Evolutionary conservation across 2,113 vertebrate genomes (phyloP).

Genomic region (Rhabdornis inornatus): DNA sequence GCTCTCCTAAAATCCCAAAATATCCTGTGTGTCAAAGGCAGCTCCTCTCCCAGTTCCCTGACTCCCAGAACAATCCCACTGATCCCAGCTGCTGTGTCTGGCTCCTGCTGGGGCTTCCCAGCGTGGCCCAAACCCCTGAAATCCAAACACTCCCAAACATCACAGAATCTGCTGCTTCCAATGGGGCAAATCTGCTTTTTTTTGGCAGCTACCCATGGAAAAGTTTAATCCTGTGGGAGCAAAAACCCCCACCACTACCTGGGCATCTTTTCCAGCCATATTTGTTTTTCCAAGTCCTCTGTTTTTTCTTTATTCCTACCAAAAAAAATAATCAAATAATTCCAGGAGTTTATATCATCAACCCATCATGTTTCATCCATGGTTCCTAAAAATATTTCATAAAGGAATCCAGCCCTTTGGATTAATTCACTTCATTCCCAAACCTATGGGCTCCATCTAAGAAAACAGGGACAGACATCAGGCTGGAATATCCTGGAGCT

Average conservation of each 20-base stretch:
- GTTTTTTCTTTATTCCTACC: background rate
- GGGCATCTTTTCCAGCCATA: accelerated
- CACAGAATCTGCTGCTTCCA: background rate
- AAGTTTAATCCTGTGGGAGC: background rate
- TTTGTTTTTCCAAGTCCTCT: background rate
- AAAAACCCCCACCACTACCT: background rate
- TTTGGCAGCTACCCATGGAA: background rate
- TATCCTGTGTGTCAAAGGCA: background rate
- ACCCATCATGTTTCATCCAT: background rate
- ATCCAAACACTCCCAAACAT: background rate
- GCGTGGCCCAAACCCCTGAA: background rate
- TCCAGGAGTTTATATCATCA: background rate
- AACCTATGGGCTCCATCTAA: background rate
- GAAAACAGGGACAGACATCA: background rate
- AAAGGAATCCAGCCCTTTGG: background rate
- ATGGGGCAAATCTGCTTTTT: background rate
- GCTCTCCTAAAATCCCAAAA: background rate
- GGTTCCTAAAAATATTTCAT: background rate
- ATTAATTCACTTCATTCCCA: background rate
- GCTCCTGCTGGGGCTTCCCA: background rate
- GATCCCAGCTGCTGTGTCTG: background rate
- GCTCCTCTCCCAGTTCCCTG: background rate
- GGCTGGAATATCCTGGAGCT: background rate
- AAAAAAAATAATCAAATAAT: background rate
- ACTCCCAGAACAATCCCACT: background rate